Conservation (phyloP, 2,113 vertebrate species). For the Sialia sialis region DNA sequence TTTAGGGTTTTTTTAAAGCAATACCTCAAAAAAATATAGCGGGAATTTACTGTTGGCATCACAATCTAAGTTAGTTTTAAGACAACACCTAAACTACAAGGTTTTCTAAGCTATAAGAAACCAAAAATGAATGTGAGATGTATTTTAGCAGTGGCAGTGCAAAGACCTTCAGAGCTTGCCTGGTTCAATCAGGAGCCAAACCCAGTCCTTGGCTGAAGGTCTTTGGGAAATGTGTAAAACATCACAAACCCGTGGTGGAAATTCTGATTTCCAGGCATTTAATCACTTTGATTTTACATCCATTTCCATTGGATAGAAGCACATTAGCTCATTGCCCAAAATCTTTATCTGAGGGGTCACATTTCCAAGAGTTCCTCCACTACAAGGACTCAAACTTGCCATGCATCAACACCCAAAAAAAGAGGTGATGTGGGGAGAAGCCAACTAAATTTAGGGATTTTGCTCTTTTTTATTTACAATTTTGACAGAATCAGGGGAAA, state of each 20-base stretch:
- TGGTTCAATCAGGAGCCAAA: background rate
- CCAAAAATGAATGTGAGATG: rapidly evolving
- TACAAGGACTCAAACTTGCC: background rate
- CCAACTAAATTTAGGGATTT: background rate
- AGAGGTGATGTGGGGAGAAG: background rate
- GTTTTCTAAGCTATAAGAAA: background rate
- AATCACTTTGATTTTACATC: background rate
- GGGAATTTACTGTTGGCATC: background rate
- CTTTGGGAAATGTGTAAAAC: background rate
- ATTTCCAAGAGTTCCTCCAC: background rate
- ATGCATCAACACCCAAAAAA: background rate
- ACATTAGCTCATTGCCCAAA: background rate
- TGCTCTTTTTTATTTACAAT: constrained; percentile 55
- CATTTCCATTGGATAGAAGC: background rate
- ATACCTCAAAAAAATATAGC: background rate
- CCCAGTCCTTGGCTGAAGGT: background rate
- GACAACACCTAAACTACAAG: rapidly evolving
- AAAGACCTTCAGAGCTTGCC: background rate
- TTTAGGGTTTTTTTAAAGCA: background rate
- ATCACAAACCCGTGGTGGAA: background rate
- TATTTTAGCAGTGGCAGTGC: background rate
- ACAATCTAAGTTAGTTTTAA: background rate
- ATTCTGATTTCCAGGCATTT: background rate
- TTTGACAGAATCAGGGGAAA: constrained; percentile 49
- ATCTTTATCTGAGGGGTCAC: background rate